Conservation (phyloP, 2,888 invertebrate genomes). For the Ophonus ardosiacus region DNA sequence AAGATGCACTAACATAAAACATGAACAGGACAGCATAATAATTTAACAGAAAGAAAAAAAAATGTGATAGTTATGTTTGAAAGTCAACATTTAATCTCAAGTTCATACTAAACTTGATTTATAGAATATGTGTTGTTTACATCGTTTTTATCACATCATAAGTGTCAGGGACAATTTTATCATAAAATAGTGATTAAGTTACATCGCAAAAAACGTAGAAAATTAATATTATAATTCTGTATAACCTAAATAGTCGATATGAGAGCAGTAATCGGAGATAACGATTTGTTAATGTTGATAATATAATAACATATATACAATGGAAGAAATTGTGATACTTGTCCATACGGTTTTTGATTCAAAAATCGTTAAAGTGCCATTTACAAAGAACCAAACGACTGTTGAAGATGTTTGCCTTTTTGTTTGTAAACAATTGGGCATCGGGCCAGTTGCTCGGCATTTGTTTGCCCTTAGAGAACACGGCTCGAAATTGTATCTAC, state of each 20-base stretch:
- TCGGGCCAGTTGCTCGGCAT: slow-evolving; percentile 87
- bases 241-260: slow-evolving; percentile 25
- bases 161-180: slow-evolving; percentile 47
- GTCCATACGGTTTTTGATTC: slow-evolving; percentile 64
- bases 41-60: not conserved
- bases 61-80: not conserved
- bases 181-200: slow-evolving; percentile 36
- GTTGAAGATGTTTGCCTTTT: slow-evolving; percentile 85
- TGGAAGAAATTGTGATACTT: slow-evolving; percentile 64
- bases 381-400: slow-evolving; percentile 72
- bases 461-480: slow-evolving; percentile 86
- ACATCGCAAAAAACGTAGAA: slow-evolving; percentile 19
- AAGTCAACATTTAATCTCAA: not conserved
- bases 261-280: slow-evolving; percentile 14
- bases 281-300: slow-evolving; percentile 27
- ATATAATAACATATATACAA: slow-evolving; percentile 44
- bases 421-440: slow-evolving; percentile 84
- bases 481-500: slow-evolving; percentile 83
- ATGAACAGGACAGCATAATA: not conserved
- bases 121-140: slow-evolving; percentile 37
- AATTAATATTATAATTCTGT: slow-evolving; percentile 8
- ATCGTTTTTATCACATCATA: slow-evolving; percentile 42
- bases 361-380: slow-evolving; percentile 68
- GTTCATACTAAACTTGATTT: slow-evolving; percentile 20
- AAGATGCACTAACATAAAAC: slow-evolving; percentile 17